phyloP scores from a whole-genome alignment of 1,140 invertebrate species.

The Aporrectodea caliginosa region DNA sequence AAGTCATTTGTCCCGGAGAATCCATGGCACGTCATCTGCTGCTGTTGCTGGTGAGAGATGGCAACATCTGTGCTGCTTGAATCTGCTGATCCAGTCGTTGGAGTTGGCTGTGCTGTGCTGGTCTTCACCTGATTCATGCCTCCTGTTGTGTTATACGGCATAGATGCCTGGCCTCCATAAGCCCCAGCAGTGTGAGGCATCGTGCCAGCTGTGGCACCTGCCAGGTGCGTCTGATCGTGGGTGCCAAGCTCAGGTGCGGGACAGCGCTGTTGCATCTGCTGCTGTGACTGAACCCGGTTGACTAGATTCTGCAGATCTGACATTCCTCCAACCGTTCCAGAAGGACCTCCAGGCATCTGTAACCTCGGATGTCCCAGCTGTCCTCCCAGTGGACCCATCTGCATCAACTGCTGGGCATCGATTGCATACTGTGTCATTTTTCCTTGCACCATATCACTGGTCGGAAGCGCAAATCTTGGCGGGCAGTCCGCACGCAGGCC shows the following conservation, averaged over 20 bases:
- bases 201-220: not conserved
- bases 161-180: not conserved
- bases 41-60: too few species aligned
- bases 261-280: not conserved
- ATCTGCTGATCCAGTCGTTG: too few species aligned
- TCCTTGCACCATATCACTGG: not conserved
- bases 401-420: conserved; percentile 1
- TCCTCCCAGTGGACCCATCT: not conserved
- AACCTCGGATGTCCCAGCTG: not conserved
- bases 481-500: not conserved
- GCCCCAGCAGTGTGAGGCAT: not conserved
- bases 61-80: too few species aligned
- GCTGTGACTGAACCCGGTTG: conserved; percentile 8
- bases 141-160: not conserved
- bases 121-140: not conserved
- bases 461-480: not conserved
- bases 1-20: too few species aligned
- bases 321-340: conserved; percentile 37
- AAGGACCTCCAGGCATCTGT: conserved; percentile 32
- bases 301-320: conserved; percentile 29
- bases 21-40: too few species aligned
- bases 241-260: not conserved
- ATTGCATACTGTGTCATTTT: not conserved
- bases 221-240: not conserved
- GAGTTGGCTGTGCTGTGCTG: too few species aligned